Evolutionary conservation across 2,797 vertebrate species (phyloP).

Genomic region (Vultur gryphus): DNA sequence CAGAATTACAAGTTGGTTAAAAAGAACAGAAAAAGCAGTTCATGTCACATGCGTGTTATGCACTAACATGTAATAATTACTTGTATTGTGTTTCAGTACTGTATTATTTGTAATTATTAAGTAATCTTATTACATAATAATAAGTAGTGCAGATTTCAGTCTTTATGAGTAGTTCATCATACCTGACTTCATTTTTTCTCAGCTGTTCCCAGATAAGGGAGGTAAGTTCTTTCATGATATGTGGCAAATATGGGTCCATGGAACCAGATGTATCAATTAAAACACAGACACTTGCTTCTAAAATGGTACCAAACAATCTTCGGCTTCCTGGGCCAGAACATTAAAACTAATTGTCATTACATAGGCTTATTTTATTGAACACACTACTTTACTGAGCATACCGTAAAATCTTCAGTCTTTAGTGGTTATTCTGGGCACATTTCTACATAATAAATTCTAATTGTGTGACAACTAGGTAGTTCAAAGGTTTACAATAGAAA

Average conservation of each 20-base stretch:
- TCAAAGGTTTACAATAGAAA: neutral
- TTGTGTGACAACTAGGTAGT: neutral
- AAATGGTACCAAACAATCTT: conserved; percentile 75
- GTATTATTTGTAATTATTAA: neutral
- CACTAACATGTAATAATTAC: neutral
- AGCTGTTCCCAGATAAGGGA: conserved; percentile 86
- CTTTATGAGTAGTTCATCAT: neutral
- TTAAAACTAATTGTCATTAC: neutral
- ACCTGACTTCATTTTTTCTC: conserved; percentile 68
- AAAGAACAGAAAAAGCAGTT: neutral
- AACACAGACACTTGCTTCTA: conserved; percentile 80
- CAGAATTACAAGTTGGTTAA: neutral
- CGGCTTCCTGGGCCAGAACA: conserved; percentile 74
- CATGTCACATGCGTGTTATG: neutral
- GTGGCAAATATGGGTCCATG: conserved; percentile 69
- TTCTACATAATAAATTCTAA: neutral
- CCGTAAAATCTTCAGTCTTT: neutral
- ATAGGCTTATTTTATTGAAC: neutral
- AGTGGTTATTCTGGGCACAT: neutral
- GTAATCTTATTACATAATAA: neutral
- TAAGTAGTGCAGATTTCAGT: neutral
- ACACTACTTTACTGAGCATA: neutral
- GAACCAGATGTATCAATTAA: conserved; percentile 83
- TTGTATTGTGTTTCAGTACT: neutral
- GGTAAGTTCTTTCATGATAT: conserved; percentile 70